Evolutionary conservation across 2,888 invertebrate species (phyloP).

Genomic region (Stenodema calcarata): DNA sequence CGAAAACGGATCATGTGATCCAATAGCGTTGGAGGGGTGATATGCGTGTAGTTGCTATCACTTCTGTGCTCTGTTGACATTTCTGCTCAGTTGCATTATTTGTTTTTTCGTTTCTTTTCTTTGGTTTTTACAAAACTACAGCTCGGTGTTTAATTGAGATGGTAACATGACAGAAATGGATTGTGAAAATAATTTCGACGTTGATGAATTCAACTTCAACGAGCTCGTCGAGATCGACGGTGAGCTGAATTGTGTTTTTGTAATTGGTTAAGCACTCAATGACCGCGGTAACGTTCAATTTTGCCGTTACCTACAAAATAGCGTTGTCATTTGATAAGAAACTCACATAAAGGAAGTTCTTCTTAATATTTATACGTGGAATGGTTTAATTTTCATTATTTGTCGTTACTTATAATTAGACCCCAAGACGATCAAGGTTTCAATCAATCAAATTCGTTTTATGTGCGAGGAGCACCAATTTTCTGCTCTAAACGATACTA

Average conservation of each 20-base stretch:
- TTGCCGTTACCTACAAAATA: no score
- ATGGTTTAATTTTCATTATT: no score
- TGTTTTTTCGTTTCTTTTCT: background rate
- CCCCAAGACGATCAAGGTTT: no score
- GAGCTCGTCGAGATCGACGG: constrained; percentile 76
- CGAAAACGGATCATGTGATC: background rate
- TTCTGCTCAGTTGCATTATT: background rate
- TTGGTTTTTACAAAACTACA: background rate
- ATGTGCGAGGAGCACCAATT: no score
- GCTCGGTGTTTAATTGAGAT: background rate
- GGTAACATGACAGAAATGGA: constrained; percentile 59
- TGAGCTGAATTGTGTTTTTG: constrained; percentile 60
- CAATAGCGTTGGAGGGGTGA: background rate
- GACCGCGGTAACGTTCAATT: no score
- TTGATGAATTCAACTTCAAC: constrained; percentile 69
- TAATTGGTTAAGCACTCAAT: no score
- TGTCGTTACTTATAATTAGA: no score
- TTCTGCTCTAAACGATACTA: no score
- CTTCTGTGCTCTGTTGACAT: background rate
- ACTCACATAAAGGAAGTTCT: no score
- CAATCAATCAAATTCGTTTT: no score
- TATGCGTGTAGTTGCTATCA: background rate
- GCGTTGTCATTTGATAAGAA: no score
- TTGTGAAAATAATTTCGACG: constrained; percentile 62
- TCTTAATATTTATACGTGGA: no score